Base-by-base conservation (phyloP, 1,140 invertebrate species). In the Lycorma delicatula region DNA sequence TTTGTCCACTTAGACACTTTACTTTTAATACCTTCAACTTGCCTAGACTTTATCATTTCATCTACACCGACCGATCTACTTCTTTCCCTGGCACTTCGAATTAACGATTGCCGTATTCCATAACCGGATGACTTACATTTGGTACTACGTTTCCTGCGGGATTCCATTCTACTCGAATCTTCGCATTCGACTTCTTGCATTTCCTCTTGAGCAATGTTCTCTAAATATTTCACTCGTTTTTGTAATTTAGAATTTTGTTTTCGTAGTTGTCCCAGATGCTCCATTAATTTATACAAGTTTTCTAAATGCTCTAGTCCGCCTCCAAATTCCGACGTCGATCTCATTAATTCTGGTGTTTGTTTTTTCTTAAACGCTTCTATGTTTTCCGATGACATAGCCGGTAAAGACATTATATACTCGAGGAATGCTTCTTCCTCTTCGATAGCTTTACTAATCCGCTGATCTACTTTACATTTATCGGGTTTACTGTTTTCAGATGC, bases 1-100 rank as follows among this genome's bases (percentile, higher is more conserved):
- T 83, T 82, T 1, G 84, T 89, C 87, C 87, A 90, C 64, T 88
- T 87, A 0, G 86, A 89, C 7, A 86, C 77, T 68, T 85, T 80
- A 0, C 76, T 68, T 9, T 61, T 59, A 66, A 44, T 74, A 71
- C 11, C 72, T 75, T 34, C 54, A 36, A 13, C n/a, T 34, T 26
- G 13, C 5, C 1, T 16, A 9, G 36, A n/a, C 20, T 31, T 34
- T 13, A 44, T 47, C 6, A 64, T 56, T 6, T 69, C 65, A 25
- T 76, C 75, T 22, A 72, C 67, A 25, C 71, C 73, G 56, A 78
- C 69, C 0, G 77, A 78, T 46, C 75, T 73, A 63, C 74, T 79
- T 25, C 77, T 68, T 34, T 73, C 56, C 23, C 69, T 63, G 12
- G 63, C 54, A n/a, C 69, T 65, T 52, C 74, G 69, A 36, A 75